Conservation (phyloP, 2,797 vertebrate species). For the Argyrosomus regius region DNA sequence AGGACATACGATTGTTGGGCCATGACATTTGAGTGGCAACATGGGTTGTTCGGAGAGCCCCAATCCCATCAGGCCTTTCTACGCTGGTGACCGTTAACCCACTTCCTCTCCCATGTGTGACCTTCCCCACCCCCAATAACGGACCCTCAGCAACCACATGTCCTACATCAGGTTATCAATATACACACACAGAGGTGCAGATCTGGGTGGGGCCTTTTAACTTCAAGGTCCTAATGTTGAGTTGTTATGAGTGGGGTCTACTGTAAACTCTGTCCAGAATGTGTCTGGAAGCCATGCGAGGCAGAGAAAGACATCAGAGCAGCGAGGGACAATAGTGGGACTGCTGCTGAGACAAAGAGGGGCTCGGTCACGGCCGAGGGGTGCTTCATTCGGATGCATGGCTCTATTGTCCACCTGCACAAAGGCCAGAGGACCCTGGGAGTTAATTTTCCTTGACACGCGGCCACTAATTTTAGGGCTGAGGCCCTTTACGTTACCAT, state of each 20-base stretch:
- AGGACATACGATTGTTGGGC: constrained; percentile 43
- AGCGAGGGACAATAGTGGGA: constrained; percentile 63
- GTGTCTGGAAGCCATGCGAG: constrained; percentile 54
- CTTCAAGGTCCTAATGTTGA: constrained; percentile 9
- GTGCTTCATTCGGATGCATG: constrained; percentile 79
- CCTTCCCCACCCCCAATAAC: constrained; percentile 61
- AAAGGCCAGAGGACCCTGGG: constrained; percentile 80
- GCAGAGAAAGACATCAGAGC: constrained; percentile 81
- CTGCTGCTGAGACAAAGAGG: constrained; percentile 75
- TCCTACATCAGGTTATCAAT: constrained; percentile 43
- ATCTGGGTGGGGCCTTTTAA: constrained; percentile 17
- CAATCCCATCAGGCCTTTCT: constrained; percentile 66
- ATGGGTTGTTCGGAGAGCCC: constrained; percentile 44
- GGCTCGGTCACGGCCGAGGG: constrained; percentile 78
- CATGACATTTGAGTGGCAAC: constrained; percentile 64
- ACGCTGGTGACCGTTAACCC: constrained; percentile 75
- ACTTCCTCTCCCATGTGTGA: constrained; percentile 79
- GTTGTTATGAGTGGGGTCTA: constrained; percentile 17
- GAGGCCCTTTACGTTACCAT: constrained; percentile 64
- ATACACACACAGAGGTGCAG: constrained; percentile 43
- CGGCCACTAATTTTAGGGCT: constrained; percentile 78
- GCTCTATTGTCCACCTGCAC: constrained; percentile 82
- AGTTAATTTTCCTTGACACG: constrained; percentile 82
- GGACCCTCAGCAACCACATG: constrained; percentile 53
- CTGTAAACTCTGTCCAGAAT: constrained; percentile 54